Evolutionary conservation across 2,888 invertebrate genomes (phyloP), one percentile per base, ranked within the genome.

Genomic region (Lithophane leautieri): DNA sequence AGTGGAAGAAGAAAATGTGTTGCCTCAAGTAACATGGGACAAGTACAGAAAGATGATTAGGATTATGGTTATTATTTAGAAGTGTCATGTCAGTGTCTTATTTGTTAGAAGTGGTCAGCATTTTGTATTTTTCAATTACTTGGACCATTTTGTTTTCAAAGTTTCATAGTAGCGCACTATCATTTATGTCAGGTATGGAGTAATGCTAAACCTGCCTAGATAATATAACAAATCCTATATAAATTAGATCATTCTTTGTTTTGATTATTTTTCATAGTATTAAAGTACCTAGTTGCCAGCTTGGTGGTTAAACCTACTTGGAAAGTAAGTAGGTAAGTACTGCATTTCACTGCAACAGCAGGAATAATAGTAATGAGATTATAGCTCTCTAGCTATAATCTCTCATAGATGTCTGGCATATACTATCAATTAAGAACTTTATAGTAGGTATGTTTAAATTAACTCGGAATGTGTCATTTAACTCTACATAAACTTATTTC

Each of bases 401-500:
- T 56, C 56, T 16, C 19, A 40, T 8, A 44, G 28, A 25, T 16
- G 19, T 42, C 19, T 58, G 2, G 6, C 25, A 1, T 34, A 34
- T 19, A 60, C 19, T 52, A 34, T 34, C 19, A 60, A 68, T 7
- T 52, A 25, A 25, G 9, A 61, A 70, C 28, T 61, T 14, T 54
- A 19, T n/a, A 78, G 16, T 40, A 47, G 11, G 40, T n/a, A n/a
- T n/a, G n/a, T 52, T 71, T 4, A 11, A 70, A 42, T 54, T 1
- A 61, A 72, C 19, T 40, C 11, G 11, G 34, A 22, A 74, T 25
- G 42, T 58, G 16, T 63, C 4, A 63, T 34, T 16, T 34, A 40
- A 44, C 56, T 77, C 25, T 19, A 42, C 8, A 28, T 44, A 71
- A 71, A 63, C 44, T 22, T 71, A 50, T 40, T 63, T 69, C 62